Evolutionary conservation across 2,113 vertebrate species (phyloP).

Genomic region (Corvus cornix): DNA sequence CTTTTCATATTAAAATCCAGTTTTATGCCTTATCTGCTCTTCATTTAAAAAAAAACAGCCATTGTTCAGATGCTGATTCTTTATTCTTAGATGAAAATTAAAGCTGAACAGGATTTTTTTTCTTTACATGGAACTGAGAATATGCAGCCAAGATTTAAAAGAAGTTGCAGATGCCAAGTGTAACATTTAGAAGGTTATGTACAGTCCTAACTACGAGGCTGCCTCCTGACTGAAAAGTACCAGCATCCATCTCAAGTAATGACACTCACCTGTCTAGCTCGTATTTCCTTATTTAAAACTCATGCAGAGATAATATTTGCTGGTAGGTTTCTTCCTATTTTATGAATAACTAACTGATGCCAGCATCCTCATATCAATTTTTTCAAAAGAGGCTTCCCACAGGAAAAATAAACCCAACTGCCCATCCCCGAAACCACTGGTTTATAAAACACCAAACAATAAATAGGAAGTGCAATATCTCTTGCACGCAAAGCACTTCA

Average conservation of each 20-base stretch:
- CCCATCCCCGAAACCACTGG: not conserved
- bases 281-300: not conserved
- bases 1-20: constrained; percentile 54
- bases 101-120: not conserved
- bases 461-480: not conserved
- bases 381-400: not conserved
- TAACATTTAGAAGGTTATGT: not conserved
- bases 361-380: not conserved
- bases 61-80: not conserved
- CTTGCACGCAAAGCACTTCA: not conserved
- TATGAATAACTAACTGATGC: not conserved
- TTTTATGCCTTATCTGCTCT: constrained; percentile 23
- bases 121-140: not conserved
- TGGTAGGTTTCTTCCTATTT: not conserved
- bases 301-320: not conserved
- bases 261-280: not conserved
- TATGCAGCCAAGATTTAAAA: not conserved
- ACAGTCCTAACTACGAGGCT: accelerated
- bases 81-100: not conserved
- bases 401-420: not conserved
- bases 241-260: not conserved
- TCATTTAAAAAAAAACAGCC: not conserved
- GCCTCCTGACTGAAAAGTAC: not conserved
- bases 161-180: accelerated
- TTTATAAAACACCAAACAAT: not conserved